These are phyloP conservation scores for Melanotaenia parkinsoni DNA, from an alignment of 2,797 vertebrate species.

Conservation along the genomic window DNA sequence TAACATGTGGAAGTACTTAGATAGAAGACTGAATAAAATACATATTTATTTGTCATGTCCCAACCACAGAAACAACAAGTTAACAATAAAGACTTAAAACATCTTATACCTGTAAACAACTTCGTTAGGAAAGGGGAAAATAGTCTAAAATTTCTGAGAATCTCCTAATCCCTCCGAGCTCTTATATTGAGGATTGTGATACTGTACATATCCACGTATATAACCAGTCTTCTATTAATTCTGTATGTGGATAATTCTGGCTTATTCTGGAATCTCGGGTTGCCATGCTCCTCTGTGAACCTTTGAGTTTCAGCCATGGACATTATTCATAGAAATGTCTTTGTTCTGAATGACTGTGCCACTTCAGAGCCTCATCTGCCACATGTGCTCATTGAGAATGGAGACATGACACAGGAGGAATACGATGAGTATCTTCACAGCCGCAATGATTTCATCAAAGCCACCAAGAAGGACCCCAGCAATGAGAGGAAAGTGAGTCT, in stretches of 20 bases:
- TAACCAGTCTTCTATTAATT: conserved; percentile 15
- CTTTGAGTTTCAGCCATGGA: conserved; percentile 17
- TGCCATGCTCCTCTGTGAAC: background rate
- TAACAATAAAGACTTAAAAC: too few relatives aligned
- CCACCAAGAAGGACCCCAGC: conserved; percentile 90
- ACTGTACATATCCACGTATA: conserved; percentile 9
- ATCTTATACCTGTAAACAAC: too few relatives aligned
- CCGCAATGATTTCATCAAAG: conserved; percentile 91
- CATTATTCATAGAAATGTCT: conserved; percentile 28
- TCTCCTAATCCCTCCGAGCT: too few relatives aligned
- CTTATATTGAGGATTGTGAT: conserved; percentile 7
- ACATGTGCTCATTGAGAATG: conserved; percentile 90
- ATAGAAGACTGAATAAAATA: too few relatives aligned
- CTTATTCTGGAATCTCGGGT: background rate
- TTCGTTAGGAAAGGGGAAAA: too few relatives aligned
- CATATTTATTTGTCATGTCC: too few relatives aligned
- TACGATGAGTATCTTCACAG: conserved; percentile 91
- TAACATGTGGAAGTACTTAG: too few relatives aligned
- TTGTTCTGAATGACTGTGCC: conserved; percentile 27
- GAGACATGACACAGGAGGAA: conserved; percentile 91
- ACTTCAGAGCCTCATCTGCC: conserved; percentile 92
- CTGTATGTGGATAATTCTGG: conserved; percentile 5
- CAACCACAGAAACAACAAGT: too few relatives aligned
- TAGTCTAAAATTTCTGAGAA: too few relatives aligned
- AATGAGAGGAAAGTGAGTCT: conserved; percentile 89